Base-by-base conservation (phyloP, 1,140 invertebrate species). In the Hyposmocoma kahamanoa region DNA sequence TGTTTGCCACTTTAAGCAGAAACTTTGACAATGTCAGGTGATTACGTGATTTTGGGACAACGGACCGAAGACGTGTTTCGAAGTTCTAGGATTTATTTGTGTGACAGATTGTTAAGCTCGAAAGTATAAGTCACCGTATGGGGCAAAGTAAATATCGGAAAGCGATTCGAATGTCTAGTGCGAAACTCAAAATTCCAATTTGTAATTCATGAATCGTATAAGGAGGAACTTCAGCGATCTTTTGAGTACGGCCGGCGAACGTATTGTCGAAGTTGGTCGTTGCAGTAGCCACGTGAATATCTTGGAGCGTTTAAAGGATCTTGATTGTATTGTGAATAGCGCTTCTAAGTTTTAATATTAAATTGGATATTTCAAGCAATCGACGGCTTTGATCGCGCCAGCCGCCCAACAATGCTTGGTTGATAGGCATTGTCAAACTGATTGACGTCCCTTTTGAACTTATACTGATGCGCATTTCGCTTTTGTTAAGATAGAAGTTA, bases 401-500 rank as follows among this genome's bases (percentile, higher is more conserved):
- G 28, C 50, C 54, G 44, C 54, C 53, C 24, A 41, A 53, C 56
- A 57, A 61, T 60, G 38, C 50, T 46, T n/a, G n/a, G 13, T 26
- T 51, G 53, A 59, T 59, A 59, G 59, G 50, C 63, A 62, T 59
- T 67, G 63, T 66, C 62, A 62, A 68, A 70, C 45, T 68, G 72
- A 75, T 68, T 74, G 69, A 69, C 68, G 63, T 45, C 41, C 57
- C 71, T 72, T 76, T 78, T 66, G 66, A 72, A 64, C 66, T 66
- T 62, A 69, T 60, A 53, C 53, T 58, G 46, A 66, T 44, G 52
- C 50, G 53, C 66, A 71, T 76, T n/a, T 66, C 59, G 58, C 65
- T 70, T 78, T 78, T 67, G 74, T 75, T 78, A 73, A 72, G 63
- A 72, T 72, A 67, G n/a, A n/a, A n/a, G n/a, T n/a, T n/a, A n/a